phyloP scores from a whole-genome alignment of 2,888 invertebrate species.

The Meiosimyza decipiens region DNA sequence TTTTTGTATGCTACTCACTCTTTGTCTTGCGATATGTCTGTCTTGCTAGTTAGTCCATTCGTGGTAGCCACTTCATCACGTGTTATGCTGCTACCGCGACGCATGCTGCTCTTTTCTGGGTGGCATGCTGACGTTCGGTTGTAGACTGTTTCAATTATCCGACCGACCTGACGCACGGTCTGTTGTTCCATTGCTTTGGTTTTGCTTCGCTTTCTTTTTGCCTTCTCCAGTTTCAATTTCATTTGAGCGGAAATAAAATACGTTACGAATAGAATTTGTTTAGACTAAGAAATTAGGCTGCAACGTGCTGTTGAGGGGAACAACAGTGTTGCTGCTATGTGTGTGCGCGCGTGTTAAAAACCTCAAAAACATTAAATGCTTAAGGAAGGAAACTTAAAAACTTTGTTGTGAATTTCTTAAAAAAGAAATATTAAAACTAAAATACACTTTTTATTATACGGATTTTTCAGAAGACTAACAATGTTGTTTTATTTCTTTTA shows the following conservation, averaged over 20 bases:
- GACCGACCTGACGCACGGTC: background rate
- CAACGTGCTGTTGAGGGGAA: background rate
- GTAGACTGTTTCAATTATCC: background rate
- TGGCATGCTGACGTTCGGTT: background rate
- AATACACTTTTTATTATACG: too few relatives aligned
- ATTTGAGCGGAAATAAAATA: constrained; percentile 55
- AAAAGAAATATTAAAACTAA: too few relatives aligned
- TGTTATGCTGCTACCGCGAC: background rate
- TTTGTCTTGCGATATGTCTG: background rate
- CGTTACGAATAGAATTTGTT: constrained; percentile 36
- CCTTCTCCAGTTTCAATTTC: constrained; percentile 56
- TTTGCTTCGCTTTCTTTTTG: background rate
- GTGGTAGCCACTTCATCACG: constrained; percentile 28
- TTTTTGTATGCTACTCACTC: background rate
- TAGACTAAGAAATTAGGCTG: constrained; percentile 8
- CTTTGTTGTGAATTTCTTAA: too few relatives aligned
- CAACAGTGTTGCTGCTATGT: background rate
- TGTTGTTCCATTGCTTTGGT: background rate
- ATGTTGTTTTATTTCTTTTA: background rate
- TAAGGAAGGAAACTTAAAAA: too few relatives aligned
- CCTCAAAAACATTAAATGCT: too few relatives aligned
- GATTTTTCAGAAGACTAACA: background rate
- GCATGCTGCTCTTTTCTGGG: constrained; percentile 9
- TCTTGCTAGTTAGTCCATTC: background rate
- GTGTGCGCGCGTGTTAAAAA: too few relatives aligned